Evolutionary conservation across 1,140 invertebrate species (phyloP).

Genomic region (Wasmannia auropunctata): DNA sequence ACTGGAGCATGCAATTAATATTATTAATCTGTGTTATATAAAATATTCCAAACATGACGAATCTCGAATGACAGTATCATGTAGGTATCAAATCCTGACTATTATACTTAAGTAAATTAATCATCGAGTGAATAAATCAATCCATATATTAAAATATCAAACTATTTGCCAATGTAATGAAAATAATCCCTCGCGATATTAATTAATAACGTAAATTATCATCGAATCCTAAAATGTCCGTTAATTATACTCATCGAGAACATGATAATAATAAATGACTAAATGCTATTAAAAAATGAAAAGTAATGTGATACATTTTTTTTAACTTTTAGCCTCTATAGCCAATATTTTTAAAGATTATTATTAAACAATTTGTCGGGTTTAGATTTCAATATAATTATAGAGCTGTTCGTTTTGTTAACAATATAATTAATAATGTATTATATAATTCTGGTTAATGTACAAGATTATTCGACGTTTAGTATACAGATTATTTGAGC

Average conservation of each 20-base stretch:
- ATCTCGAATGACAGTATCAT: not conserved
- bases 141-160: constrained; percentile 17
- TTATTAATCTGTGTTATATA: not conserved
- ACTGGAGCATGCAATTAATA: not conserved
- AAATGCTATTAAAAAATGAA: not conserved
- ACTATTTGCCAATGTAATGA: not conserved
- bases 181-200: not conserved
- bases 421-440: too few relatives aligned
- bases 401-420: too few relatives aligned
- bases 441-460: too few relatives aligned
- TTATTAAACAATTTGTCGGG: too few relatives aligned
- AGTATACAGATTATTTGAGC: too few relatives aligned
- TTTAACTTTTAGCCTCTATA: not conserved
- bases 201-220: not conserved
- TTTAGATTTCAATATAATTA: too few relatives aligned
- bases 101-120: constrained; percentile 9
- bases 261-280: not conserved
- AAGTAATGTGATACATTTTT: not conserved
- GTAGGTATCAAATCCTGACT: not conserved
- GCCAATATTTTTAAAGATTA: not conserved
- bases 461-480: too few relatives aligned
- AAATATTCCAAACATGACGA: not conserved
- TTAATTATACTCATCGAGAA: not conserved
- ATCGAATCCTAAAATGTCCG: not conserved
- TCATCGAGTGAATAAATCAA: not conserved